These are phyloP conservation scores for Chrysomallon squamiferum DNA, from an alignment of 1,140 invertebrate genomes.

Conservation along the genomic window DNA sequence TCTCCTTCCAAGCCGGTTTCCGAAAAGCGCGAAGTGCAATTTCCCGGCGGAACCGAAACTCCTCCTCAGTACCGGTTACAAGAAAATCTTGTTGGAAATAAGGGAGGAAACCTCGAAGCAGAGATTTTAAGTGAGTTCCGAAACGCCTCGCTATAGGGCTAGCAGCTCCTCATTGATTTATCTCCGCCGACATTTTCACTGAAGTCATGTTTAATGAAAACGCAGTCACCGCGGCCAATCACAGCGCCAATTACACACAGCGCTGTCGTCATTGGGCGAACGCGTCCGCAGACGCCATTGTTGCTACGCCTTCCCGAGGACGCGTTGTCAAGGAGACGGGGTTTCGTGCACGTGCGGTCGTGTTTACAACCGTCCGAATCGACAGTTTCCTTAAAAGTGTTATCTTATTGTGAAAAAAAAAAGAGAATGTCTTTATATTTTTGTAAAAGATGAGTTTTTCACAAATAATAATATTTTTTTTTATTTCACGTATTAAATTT, in stretches of 20 bases:
- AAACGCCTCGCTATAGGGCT: constrained; percentile 17
- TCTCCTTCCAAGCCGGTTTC: constrained; percentile 16
- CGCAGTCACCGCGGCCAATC: constrained; percentile 22
- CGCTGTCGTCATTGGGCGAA: constrained; percentile 13
- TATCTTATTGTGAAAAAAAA: background rate
- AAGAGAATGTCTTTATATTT: background rate
- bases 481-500: background rate
- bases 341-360: constrained; percentile 2
- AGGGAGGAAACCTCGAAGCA: constrained; percentile 20
- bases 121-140: constrained; percentile 32
- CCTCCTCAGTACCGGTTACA: constrained; percentile 21
- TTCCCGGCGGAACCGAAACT: constrained; percentile 16
- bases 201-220: constrained; percentile 26
- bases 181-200: constrained; percentile 18
- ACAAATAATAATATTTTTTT: background rate
- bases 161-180: constrained; percentile 24
- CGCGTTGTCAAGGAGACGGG: background rate
- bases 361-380: constrained; percentile 12
- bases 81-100: constrained; percentile 20
- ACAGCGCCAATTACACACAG: constrained; percentile 10
- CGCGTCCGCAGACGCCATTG: background rate
- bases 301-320: background rate
- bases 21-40: constrained; percentile 21
- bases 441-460: background rate
- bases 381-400: background rate